Percentiles rank a stretch among this genome's conserved stretches.
These are phyloP conservation scores for Gonatopus flavifemur DNA, from an alignment of 1,140 invertebrate species.

Conservation along the genomic window DNA sequence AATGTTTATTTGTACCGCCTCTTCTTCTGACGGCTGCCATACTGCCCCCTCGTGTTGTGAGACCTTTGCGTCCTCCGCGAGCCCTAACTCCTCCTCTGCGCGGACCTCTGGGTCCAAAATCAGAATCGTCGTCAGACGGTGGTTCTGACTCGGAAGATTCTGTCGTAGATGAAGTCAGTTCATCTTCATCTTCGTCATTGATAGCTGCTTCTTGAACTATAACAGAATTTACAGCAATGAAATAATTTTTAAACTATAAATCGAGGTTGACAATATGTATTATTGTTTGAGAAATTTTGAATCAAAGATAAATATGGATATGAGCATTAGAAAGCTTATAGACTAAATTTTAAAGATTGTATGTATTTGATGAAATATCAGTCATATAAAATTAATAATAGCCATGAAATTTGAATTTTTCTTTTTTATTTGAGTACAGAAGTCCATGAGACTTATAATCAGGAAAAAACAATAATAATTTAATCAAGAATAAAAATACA, in stretches of 20 bases:
- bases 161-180: slow-evolving; percentile 34
- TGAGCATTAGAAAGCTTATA: too few relatives aligned
- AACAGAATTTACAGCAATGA: neutral
- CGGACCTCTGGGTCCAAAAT: slow-evolving; percentile 49
- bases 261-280: neutral
- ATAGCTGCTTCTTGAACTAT: slow-evolving; percentile 22
- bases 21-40: slow-evolving; percentile 39
- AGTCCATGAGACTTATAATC: too few relatives aligned
- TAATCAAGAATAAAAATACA: slow-evolving; percentile 6
- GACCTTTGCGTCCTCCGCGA: slow-evolving; percentile 50
- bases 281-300: neutral
- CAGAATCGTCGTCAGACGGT: slow-evolving; percentile 51
- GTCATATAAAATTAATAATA: too few relatives aligned
- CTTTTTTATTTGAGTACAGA: too few relatives aligned
- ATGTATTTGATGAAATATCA: too few relatives aligned
- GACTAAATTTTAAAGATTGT: too few relatives aligned
- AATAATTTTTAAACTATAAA: neutral
- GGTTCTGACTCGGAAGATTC: slow-evolving; percentile 51
- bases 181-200: slow-evolving; percentile 33
- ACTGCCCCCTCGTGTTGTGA: slow-evolving; percentile 52
- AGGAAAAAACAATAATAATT: slow-evolving; percentile 4
- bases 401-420: too few relatives aligned
- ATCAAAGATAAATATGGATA: neutral
- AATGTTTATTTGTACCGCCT: slow-evolving; percentile 44
- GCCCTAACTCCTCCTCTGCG: slow-evolving; percentile 40